A percentile compares a stretch with the other conserved stretches of the same genome.
Conservation (phyloP, 2,888 invertebrate species). For the Taenaris catops region DNA sequence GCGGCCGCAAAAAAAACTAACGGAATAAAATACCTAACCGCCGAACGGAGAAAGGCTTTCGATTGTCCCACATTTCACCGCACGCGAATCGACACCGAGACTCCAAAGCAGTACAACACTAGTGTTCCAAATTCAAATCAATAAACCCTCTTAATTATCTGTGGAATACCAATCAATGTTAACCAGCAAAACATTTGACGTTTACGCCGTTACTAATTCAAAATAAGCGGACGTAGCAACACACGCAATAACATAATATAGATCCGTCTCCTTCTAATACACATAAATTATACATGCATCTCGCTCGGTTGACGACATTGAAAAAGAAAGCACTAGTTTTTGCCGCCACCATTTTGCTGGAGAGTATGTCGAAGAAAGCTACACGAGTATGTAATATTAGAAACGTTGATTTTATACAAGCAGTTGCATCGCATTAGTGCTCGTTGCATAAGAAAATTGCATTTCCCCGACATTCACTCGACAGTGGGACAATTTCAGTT, state of each 20-base stretch:
- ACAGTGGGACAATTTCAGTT: slow-evolving; percentile 26
- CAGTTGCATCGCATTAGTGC: slow-evolving; percentile 62
- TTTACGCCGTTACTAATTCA: slow-evolving; percentile 37
- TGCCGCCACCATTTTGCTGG: slow-evolving; percentile 58
- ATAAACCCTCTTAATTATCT: slow-evolving; percentile 42
- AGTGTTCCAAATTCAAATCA: slow-evolving; percentile 32
- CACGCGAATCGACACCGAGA: slow-evolving; percentile 61
- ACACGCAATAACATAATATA: slow-evolving; percentile 50
- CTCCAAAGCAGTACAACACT: slow-evolving; percentile 52
- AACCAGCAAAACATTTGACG: slow-evolving; percentile 45
- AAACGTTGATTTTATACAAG: slow-evolving; percentile 61
- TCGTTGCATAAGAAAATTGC: slow-evolving; percentile 75
- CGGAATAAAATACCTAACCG: slow-evolving; percentile 77
- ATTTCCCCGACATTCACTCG: slow-evolving; percentile 51
- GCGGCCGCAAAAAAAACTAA: slow-evolving; percentile 77
- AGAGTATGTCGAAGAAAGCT: slow-evolving; percentile 76
- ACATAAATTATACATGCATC: slow-evolving; percentile 34
- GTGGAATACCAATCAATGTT: slow-evolving; percentile 8
- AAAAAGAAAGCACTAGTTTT: slow-evolving; percentile 75
- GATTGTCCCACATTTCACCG: slow-evolving; percentile 76
- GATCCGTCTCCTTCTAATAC: slow-evolving; percentile 44
- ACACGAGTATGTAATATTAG: slow-evolving; percentile 74
- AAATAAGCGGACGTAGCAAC: slow-evolving; percentile 37
- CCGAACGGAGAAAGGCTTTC: slow-evolving; percentile 77
- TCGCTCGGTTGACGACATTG: slow-evolving; percentile 57